Evolutionary conservation across 2,888 invertebrate species (phyloP).

Genomic region (Busseola fusca): DNA sequence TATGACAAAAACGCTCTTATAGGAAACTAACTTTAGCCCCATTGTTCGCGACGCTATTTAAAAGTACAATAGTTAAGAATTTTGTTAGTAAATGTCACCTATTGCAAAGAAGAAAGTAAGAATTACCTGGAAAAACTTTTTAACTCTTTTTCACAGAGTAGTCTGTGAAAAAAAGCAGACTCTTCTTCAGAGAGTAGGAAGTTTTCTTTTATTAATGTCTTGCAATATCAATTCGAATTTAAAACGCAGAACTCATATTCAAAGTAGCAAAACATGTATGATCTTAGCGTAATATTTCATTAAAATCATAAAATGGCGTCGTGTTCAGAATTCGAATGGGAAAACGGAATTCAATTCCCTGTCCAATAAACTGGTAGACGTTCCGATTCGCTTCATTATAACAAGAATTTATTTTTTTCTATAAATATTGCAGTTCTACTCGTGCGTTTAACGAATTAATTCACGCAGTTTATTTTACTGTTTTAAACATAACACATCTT

Average conservation of each 20-base stretch:
- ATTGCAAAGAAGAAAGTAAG: too few species aligned
- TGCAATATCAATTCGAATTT: background rate
- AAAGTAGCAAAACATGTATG: constrained; percentile 7
- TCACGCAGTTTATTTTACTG: constrained; percentile 22
- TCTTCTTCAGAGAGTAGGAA: too few species aligned
- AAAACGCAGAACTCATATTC: background rate
- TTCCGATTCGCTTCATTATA: constrained; percentile 26
- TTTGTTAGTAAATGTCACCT: too few species aligned
- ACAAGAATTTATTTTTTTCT: constrained; percentile 38
- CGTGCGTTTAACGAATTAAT: constrained; percentile 19
- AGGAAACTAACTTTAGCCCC: too few species aligned
- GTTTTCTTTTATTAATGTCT: too few species aligned
- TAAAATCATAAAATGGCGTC: constrained; percentile 19
- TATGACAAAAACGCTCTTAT: too few species aligned
- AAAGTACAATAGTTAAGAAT: too few species aligned
- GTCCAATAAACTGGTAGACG: constrained; percentile 21
- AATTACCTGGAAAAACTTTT: too few species aligned
- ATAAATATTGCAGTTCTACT: constrained; percentile 29
- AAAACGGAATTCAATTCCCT: constrained; percentile 30
- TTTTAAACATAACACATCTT: constrained; percentile 24
- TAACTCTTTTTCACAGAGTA: too few species aligned
- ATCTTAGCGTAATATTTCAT: constrained; percentile 1
- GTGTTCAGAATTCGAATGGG: constrained; percentile 32
- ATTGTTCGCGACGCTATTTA: too few species aligned
- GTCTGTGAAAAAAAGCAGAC: too few species aligned